Evolutionary conservation across 1,140 invertebrate species (phyloP), one percentile per base, ranked within the genome.

Genomic region (Tetranychus cinnabarinus): DNA sequence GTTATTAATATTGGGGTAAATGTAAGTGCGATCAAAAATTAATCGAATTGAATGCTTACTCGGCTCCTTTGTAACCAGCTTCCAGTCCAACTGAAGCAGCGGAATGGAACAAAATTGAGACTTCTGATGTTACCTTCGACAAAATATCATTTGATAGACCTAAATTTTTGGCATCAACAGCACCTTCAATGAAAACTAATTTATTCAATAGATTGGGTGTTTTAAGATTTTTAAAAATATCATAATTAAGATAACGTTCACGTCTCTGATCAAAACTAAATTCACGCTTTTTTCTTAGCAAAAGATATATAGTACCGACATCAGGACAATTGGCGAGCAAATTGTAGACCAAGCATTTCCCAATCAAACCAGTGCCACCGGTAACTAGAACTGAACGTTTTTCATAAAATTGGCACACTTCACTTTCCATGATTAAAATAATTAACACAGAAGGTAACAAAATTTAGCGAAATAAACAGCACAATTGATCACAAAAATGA

Each of bases 21-120:
- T n/a, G n/a, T n/a, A n/a, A n/a, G n/a, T n/a, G n/a, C n/a, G n/a
- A n/a, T 23, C 23, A 23, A 23, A 0, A 23, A 23, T 23, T 23
- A 23, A 23, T 23, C 23, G 23, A 23, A 23, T 23, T 23, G 23
- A 23, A 23, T 23, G 88, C 88, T 68, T 84, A 86, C 46, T 89
- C 84, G 5, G 10, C 34, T 3, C 13, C 34, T 55, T 91, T 91
- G 61, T 97, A 77, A 62, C 88, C 87, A 75, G 97, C 92, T 71
- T 97, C 91, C 73, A 97, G 97, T 72, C 91, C 88, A 55, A 97
- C 84, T n/a, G 93, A 97, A 39, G 93, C 93, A 4, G 93, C 93
- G 57, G 88, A 92, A 73, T 97, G 92, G 76, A 97, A 96, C 15
- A 97, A 90, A 63, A 97, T 77, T 58, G 86, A 84, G 55, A 96